A percentile compares a stretch with the other conserved stretches of the same genome.
phyloP scores from a whole-genome alignment of 2,888 invertebrate genomes.

The Alsophila aescularia region DNA sequence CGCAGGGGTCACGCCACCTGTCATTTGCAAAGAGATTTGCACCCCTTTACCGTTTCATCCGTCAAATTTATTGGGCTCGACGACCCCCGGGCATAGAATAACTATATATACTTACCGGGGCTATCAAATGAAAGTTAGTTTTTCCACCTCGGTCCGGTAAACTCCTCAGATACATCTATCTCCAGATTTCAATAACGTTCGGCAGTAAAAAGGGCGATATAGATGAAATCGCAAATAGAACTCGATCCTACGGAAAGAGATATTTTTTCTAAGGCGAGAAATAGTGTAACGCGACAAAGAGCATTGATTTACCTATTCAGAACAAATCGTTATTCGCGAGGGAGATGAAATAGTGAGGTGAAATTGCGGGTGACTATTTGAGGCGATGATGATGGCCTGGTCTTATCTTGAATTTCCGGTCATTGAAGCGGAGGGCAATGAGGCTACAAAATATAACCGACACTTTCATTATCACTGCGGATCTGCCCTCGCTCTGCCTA shows the following conservation, averaged over 20 bases:
- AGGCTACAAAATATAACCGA: constrained; percentile 54
- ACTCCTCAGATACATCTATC: constrained; percentile 30
- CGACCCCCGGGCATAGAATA: constrained; percentile 48
- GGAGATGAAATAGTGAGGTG: constrained; percentile 52
- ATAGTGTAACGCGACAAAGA: constrained; percentile 50
- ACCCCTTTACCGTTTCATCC: constrained; percentile 63
- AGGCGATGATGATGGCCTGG: constrained; percentile 51
- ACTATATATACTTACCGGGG: too few relatives aligned
- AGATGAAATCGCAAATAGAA: constrained; percentile 38
- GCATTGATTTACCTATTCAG: constrained; percentile 54
- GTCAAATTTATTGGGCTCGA: constrained; percentile 67
- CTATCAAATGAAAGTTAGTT: constrained; percentile 54
- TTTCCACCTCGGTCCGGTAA: constrained; percentile 39
- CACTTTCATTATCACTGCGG: constrained; percentile 53
- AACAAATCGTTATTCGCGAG: constrained; percentile 45
- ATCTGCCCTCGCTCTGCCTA: constrained; percentile 27
- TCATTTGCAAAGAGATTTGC: constrained; percentile 73
- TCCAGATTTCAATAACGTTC: constrained; percentile 37
- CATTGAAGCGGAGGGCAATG: constrained; percentile 63
- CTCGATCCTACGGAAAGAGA: constrained; percentile 26
- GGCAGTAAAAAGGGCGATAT: constrained; percentile 37
- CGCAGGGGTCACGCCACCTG: constrained; percentile 65
- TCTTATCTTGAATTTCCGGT: constrained; percentile 73
- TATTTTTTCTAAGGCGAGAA: constrained; percentile 44
- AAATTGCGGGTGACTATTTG: constrained; percentile 56